Evolutionary conservation across 1,140 invertebrate genomes (phyloP), one percentile per base, ranked within the genome.

Genomic region (Chironomus tepperi): DNA sequence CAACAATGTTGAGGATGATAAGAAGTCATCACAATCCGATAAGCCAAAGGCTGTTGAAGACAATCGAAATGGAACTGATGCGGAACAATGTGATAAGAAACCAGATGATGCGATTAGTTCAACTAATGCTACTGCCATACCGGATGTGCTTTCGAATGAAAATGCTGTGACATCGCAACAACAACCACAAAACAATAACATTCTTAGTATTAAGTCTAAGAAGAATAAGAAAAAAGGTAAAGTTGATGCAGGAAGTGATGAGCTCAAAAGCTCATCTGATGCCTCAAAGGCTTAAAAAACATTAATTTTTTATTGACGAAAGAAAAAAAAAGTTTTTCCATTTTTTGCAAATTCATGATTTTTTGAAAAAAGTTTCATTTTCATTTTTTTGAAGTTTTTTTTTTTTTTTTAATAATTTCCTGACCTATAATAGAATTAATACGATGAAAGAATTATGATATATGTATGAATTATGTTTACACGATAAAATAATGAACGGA

Each of bases 191-290:
- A 70, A 70, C 19, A 70, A 18, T 19, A 70, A 70, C 18, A 70
- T 18, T 5, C n/a, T 18, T 19, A 16, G 65, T 70, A 70, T 21
- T 10, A 70, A 70, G n/a, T 12, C 8, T 16, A 70, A 70, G 10
- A 70, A 70, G 16, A 70, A 70, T 18, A 70, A 70, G 65, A 70
- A 70, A 7, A 70, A 70, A 18, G 65, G 65, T 70, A 70, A 70
- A 70, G 65, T 21, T 21, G 65, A 70, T 18, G 16, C 65, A 70
- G 9, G 10, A n/a, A 21, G 19, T 18, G 65, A 70, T 70, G 65
- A 70, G 16, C 16, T 21, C 1, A 18, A 34, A 34, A 34, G 24
- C 24, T 34, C 16, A 70, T 21, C 6, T 6, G 65, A 19, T 70
- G 65, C 16, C 18, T 18, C 18, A 19, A 70, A 70, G 18, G 65